Evolutionary conservation across 2,888 invertebrate species (phyloP).

Genomic region (Neuroscelio doddi): DNA sequence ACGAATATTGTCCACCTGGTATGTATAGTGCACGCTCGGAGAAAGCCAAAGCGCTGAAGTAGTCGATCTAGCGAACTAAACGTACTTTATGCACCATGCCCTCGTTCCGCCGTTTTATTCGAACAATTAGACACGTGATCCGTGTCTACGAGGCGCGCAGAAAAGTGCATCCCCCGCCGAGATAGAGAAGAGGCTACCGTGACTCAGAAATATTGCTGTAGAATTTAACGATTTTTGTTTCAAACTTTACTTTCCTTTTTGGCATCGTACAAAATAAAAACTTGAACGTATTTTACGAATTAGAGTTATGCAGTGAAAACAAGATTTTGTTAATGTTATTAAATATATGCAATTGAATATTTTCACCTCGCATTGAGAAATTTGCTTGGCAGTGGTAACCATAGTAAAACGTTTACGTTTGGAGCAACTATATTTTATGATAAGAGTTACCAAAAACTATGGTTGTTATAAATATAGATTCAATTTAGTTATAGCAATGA

Average conservation of each 20-base stretch:
- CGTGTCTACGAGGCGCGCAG: conserved; percentile 39
- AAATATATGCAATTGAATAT: no score
- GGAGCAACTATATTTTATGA: no score
- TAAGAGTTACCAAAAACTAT: no score
- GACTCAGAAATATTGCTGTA: conserved; percentile 11
- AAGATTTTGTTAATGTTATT: no score
- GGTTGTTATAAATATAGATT: no score
- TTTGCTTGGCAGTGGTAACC: no score
- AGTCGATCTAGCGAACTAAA: conserved; percentile 57
- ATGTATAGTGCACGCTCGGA: conserved; percentile 52
- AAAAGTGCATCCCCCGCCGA: conserved; percentile 35
- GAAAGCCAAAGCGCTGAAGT: conserved; percentile 59
- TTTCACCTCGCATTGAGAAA: no score
- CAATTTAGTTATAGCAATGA: no score
- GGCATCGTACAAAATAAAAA: no score
- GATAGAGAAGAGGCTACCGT: conserved; percentile 19
- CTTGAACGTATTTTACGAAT: no score
- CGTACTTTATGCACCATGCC: conserved; percentile 58
- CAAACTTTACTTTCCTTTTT: background rate
- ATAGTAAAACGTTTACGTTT: no score
- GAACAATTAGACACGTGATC: conserved; percentile 61
- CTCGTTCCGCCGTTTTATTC: conserved; percentile 61
- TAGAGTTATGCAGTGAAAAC: no score
- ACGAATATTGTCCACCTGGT: conserved; percentile 57
- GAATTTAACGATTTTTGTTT: conserved; percentile 1